A percentile compares a stretch with the other conserved stretches of the same genome.
Conservation (phyloP, 2,888 invertebrate species). For the Saturnia japonica region DNA sequence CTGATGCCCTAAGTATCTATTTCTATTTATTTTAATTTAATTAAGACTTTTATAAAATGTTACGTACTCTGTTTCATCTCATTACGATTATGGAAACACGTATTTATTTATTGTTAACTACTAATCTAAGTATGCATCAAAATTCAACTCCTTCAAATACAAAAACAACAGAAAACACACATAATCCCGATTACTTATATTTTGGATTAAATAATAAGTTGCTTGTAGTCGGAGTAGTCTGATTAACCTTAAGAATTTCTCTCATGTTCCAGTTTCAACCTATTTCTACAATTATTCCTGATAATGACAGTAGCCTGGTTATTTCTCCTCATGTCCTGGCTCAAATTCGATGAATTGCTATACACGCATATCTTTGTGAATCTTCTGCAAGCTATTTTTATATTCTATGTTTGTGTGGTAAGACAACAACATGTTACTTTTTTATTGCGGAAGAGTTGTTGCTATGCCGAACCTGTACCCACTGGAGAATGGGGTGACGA, state of each 20-base stretch:
- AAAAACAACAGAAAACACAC: neutral
- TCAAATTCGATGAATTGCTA: constrained; percentile 86
- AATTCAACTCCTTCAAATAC: neutral
- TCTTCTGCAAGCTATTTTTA: constrained; percentile 87
- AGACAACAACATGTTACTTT: constrained; percentile 91
- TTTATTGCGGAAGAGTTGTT: constrained; percentile 89
- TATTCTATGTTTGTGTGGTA: constrained; percentile 89
- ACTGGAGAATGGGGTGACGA: constrained; percentile 94
- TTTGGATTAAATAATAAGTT: neutral
- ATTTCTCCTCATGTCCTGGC: constrained; percentile 88
- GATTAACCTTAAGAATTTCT: neutral
- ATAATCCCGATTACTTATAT: neutral
- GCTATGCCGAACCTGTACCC: constrained; percentile 87
- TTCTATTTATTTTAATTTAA: no score
- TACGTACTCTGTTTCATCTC: no score
- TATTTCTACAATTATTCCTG: constrained; percentile 88
- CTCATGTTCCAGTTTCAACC: constrained; percentile 85
- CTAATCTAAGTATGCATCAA: neutral
- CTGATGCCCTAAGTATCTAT: no score
- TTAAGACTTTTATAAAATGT: no score
- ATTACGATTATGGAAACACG: no score
- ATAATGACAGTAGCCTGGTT: constrained; percentile 90
- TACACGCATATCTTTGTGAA: constrained; percentile 90
- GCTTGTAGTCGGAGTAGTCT: neutral
- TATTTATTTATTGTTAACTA: neutral